Base-by-base conservation (phyloP, 2,797 vertebrate species). In the Heteromormyrus szaboi region DNA sequence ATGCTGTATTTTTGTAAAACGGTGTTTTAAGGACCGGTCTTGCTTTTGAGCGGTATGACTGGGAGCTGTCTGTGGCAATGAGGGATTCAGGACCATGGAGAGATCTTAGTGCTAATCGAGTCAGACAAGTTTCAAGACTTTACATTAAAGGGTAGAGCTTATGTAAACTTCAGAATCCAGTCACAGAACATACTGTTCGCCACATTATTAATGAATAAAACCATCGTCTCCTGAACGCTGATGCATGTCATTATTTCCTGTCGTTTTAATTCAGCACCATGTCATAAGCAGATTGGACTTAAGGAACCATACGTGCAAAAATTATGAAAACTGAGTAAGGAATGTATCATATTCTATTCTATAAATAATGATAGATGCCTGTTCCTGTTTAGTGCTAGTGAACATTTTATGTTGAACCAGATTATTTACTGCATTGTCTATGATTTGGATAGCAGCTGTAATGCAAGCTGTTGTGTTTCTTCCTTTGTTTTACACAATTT, bases 391-490 rank as follows among this genome's bases (percentile, higher is more conserved):
- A 37, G 29, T 68, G 65, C 3, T 68, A 68, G 12, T 72, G 68
- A 37, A 72, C 33, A 17, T 37, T 37, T 84, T 50, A 22, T 84
- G 41, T 84, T 89, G 54, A 79, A 79, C 62, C 65, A 89, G 33
- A 48, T 79, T 12, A 56, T 59, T 53, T 50, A 29, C 54, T 68
- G 29, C 85, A 6, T 17, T 62, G 68, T 14, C 81, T 86, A 37
- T 22, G 33, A n/a, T 76, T 56, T 59, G 37, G 91, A 91, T 92
- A 91, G 65, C 92, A 89, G 92, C 92, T 93, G 92, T 89, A 94
- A 93, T 93, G 93, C 92, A 53, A 93, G 95, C 93, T 94, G 94
- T 95, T 92, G 93, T 94, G 94, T 92, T 94, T 91, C 92, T 94
- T 93, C 92, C 93, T 94, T 93, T 93, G 94, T 94, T 91, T 89